These are phyloP conservation scores for Thymelicus acteon DNA, from an alignment of 2,888 invertebrate genomes.

Conservation along the genomic window DNA sequence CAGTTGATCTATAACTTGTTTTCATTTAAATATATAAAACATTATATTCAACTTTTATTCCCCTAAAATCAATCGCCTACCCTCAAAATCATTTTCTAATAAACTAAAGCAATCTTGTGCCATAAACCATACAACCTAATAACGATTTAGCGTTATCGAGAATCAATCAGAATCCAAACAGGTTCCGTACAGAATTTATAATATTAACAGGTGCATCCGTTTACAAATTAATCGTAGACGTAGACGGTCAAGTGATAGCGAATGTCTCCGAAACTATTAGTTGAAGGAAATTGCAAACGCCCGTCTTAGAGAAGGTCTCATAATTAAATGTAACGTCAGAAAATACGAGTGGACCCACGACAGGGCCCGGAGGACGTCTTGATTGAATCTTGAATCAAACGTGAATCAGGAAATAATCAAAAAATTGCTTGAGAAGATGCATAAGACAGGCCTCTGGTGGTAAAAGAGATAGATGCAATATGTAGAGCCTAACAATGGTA, in stretches of 20 bases:
- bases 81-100: background rate
- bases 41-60: background rate
- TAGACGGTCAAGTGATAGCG: conserved; percentile 53
- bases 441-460: background rate
- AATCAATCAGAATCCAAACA: conserved; percentile 22
- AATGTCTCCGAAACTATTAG: conserved; percentile 73
- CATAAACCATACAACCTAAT: background rate
- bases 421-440: background rate
- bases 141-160: conserved; percentile 16
- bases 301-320: conserved; percentile 71
- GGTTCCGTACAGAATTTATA: conserved; percentile 49
- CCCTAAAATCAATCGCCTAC: background rate
- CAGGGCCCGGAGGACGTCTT: conserved; percentile 26
- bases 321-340: conserved; percentile 42
- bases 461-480: too few species aligned
- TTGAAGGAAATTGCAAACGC: conserved; percentile 78
- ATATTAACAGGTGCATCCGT: conserved; percentile 56
- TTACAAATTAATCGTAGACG: conserved; percentile 68
- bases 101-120: background rate
- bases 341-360: conserved; percentile 12
- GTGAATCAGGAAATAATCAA: conserved; percentile 1
- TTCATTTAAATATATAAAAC: background rate
- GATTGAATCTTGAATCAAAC: conserved; percentile 3
- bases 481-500: too few species aligned
- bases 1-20: background rate